Evolutionary conservation across 2,797 vertebrate species (phyloP).

Genomic region (Limosa lapponica): DNA sequence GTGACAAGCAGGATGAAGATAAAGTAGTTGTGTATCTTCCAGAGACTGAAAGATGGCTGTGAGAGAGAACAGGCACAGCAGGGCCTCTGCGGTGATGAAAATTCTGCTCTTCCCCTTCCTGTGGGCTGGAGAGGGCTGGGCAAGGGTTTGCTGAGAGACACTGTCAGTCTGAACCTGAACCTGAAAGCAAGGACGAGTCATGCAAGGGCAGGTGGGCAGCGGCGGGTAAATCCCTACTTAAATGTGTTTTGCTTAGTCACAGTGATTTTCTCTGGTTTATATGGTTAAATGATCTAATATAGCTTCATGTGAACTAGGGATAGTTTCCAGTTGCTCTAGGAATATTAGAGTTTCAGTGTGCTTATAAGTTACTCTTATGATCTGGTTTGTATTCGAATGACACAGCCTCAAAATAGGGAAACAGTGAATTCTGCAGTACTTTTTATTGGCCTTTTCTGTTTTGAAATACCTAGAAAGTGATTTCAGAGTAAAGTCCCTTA

Average conservation of each 20-base stretch:
- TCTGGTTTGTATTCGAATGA: background rate
- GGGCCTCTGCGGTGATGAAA: fast-evolving
- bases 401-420: background rate
- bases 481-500: background rate
- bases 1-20: background rate
- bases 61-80: background rate
- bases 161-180: background rate
- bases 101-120: background rate
- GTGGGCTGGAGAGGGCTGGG: background rate
- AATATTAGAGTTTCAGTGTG: background rate
- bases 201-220: background rate
- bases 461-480: background rate
- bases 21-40: background rate
- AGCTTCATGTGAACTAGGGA: background rate
- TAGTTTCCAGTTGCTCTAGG: background rate
- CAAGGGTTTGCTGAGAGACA: background rate
- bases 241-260: background rate
- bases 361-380: background rate
- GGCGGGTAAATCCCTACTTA: background rate
- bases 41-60: background rate
- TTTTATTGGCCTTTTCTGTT: background rate
- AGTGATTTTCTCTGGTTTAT: background rate
- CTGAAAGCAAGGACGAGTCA: background rate
- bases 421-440: background rate
- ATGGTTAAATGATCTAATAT: background rate